A percentile compares a stretch with the other conserved stretches of the same genome.
Conservation (phyloP, 2,888 invertebrate genomes). For the Bhutanitis thaidina region DNA sequence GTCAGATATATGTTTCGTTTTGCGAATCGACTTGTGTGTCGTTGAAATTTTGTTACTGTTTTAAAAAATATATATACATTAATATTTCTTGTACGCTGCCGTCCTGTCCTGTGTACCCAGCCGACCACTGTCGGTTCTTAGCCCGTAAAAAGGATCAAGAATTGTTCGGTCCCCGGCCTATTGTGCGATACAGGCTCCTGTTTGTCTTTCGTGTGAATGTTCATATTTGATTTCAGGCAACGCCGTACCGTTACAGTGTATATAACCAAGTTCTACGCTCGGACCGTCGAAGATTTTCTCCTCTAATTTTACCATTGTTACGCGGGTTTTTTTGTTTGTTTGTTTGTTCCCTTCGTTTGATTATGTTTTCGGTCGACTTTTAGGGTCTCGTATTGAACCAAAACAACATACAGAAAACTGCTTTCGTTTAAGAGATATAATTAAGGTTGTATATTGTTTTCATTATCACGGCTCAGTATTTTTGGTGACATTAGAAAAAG, state of each 20-base stretch:
- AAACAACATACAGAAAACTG: background rate
- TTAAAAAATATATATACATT: too few relatives aligned
- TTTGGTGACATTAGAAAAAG: too few relatives aligned
- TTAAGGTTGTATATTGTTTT: too few relatives aligned
- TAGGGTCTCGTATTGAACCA: slow-evolving; percentile 6
- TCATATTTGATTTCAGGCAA: slow-evolving; percentile 67
- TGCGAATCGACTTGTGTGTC: too few relatives aligned
- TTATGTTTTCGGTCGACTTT: slow-evolving; percentile 21
- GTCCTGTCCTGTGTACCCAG: background rate
- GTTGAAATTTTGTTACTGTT: too few relatives aligned
- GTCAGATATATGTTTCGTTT: too few relatives aligned
- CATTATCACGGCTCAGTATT: too few relatives aligned
- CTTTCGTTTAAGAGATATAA: too few relatives aligned
- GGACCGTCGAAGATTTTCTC: slow-evolving; percentile 45
- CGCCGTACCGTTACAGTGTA: slow-evolving; percentile 35
- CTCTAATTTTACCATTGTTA: slow-evolving; percentile 40
- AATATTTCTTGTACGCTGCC: too few relatives aligned
- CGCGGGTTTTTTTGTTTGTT: slow-evolving; percentile 26
- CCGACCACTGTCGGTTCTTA: slow-evolving; percentile 33
- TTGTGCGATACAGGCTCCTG: slow-evolving; percentile 50
- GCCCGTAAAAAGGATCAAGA: slow-evolving; percentile 44
- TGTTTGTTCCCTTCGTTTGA: slow-evolving; percentile 21
- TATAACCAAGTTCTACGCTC: slow-evolving; percentile 31
- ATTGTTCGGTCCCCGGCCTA: slow-evolving; percentile 37
- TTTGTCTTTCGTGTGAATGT: slow-evolving; percentile 62